phyloP scores from a whole-genome alignment of 64 coral and sea anemone species.

The Stylophora pistillata region DNA sequence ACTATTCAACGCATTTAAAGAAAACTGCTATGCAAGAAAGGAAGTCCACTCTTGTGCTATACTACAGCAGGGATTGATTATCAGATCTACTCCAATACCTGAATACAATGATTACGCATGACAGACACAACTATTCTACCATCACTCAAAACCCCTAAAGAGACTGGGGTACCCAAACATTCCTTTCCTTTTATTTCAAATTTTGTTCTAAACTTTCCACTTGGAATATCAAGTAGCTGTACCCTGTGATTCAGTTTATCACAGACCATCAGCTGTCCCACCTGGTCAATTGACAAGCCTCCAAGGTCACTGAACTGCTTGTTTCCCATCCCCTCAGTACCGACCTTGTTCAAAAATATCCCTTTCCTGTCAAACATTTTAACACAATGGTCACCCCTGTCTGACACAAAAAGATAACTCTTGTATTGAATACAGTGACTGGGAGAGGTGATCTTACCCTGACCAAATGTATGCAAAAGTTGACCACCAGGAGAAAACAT shows the following conservation, averaged over 20 bases:
- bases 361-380: constrained; percentile 56
- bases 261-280: constrained; percentile 51
- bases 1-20: no score
- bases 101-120: not conserved
- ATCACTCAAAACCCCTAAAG: not conserved
- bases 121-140: not conserved
- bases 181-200: constrained; percentile 70
- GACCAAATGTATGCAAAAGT: not conserved
- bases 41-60: not conserved
- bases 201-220: constrained; percentile 45
- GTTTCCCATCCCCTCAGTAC: constrained; percentile 15
- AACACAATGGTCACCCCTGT: constrained; percentile 5
- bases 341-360: constrained; percentile 36
- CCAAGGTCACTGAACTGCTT: constrained; percentile 26
- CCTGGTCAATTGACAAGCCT: constrained; percentile 50
- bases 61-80: not conserved
- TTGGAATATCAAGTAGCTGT: constrained; percentile 48
- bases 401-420: not conserved
- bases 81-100: not conserved
- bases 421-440: not conserved
- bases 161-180: constrained; percentile 44
- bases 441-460: not conserved
- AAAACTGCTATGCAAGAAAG: not conserved
- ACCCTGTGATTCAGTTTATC: constrained; percentile 60
- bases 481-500: not conserved